Base-by-base conservation (phyloP, 2,797 vertebrate genomes). In the Falco concolor region DNA sequence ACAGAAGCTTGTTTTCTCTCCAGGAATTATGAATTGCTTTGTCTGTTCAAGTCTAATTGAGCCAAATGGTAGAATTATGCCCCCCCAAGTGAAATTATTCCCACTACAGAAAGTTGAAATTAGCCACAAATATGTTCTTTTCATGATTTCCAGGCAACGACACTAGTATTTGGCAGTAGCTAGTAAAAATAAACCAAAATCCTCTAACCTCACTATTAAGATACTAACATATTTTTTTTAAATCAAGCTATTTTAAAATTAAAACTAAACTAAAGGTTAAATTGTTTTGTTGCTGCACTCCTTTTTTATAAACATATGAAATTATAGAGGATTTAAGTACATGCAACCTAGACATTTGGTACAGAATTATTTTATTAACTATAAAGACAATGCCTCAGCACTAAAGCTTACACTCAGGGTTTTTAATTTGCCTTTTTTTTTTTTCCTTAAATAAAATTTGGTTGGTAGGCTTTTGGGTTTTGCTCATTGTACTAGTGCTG, bases 11-110 rank as follows among this genome's bases (percentile, higher is more conserved):
- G 23, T 53, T 86, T 96, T 91, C 53, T 87, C 86, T 89, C 54
- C 42, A 89, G 92, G 80, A 97, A 81, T 89, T 78, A 89, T 7
- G 40, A 89, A 88, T 91, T 82, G 8, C 40, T 97, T 82, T 95
- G 84, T 88, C 89, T 79, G 40, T 89, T 87, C 0, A 1, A 93
- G 56, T 61, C 79, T 95, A 95, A 96, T 52, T 91, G 96, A 96
- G 56, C 57, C 82, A 96, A 96, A 93, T 78, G 68, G 73, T 53
- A 61, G 83, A 80, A 49, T 92, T 88, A 93, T 80, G n/a, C 28
- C 77, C 70, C 64, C 17, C 76, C 59, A 77, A 80, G 57, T 94
- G 69, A 95, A 96, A 90, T 96, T 72, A 84, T 78, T 86, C 81
- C 80, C 60, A 47, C 28, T 82, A 76, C 34, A 72, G 5, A 72